Evolutionary conservation across 1,140 invertebrate genomes (phyloP), one percentile per base, ranked within the genome.

Genomic region (Cyphomyrmex costatus): DNA sequence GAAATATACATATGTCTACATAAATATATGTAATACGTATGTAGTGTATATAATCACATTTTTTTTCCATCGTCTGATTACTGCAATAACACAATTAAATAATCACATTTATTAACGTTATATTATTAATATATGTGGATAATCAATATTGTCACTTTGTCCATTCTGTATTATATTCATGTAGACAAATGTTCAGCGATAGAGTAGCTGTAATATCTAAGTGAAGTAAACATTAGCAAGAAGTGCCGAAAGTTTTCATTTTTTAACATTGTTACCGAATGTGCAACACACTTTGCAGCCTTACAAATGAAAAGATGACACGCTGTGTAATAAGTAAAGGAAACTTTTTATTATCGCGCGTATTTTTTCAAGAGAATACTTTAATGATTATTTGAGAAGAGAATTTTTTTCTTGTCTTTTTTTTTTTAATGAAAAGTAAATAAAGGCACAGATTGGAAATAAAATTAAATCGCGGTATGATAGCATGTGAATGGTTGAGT

Each of bases 91-190:
- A 66, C 74, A 86, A 2, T 33, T 83, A 66, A 86, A 77, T 90
- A 86, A 86, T 84, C 58, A 80, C 63, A 76, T 87, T 82, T 91
- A 91, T 83, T 76, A 78, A 60, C 6, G 21, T 58, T 76, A 21
- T 42, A 86, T 90, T 88, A 88, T 53, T 84, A 46, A 73, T 66
- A 89, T 66, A 89, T 61, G 83, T 77, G 76, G 73, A 87, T 91
- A 88, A 91, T 88, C 84, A 77, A 73, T 86, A 77, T 71, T 71
- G 70, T 90, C 88, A 86, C 46, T 87, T 82, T 84, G 61, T 90
- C 78, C 77, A 90, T 90, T 89, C 74, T 92, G 90, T 91, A 91
- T 87, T 88, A 92, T 92, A 92, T 90, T 90, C 91, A 91, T 90
- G 84, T 92, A 92, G 88, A 76, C 80, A 90, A 89, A 85, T 88